Conservation (phyloP, 2,888 invertebrate species). For the Xylocampa areola region DNA sequence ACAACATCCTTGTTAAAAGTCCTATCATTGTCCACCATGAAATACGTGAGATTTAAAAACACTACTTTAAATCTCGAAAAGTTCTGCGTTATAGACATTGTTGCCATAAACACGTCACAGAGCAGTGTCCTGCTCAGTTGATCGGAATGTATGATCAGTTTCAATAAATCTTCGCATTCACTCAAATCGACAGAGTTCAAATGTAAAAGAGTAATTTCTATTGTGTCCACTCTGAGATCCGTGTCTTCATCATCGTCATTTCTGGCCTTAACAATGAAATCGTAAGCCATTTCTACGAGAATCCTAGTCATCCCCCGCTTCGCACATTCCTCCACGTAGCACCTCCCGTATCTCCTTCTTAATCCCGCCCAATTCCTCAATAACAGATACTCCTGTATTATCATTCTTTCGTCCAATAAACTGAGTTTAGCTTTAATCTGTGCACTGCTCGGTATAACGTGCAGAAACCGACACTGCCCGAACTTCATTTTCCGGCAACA, state of each 20-base stretch:
- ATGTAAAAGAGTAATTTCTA: conserved; percentile 71
- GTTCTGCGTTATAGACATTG: conserved; percentile 77
- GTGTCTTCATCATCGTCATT: conserved; percentile 50
- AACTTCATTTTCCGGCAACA: conserved; percentile 63
- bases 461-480: conserved; percentile 65
- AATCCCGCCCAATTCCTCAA: conserved; percentile 59
- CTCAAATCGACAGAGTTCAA: conserved; percentile 69
- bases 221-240: conserved; percentile 52
- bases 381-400: conserved; percentile 73
- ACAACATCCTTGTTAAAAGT: conserved; percentile 66
- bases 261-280: conserved; percentile 60
- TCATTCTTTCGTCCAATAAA: conserved; percentile 57
- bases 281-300: conserved; percentile 74
- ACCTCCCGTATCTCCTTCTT: conserved; percentile 64
- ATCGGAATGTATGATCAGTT: conserved; percentile 26
- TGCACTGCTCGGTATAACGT: conserved; percentile 46
- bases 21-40: conserved; percentile 64
- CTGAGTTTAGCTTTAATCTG: conserved; percentile 54
- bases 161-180: conserved; percentile 67
- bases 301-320: conserved; percentile 68
- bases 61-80: conserved; percentile 78
- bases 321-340: conserved; percentile 69
- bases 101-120: conserved; percentile 73
- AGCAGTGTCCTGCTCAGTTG: conserved; percentile 49
- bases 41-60: conserved; percentile 73